Conservation (phyloP, 2,113 vertebrate species). For the Microtus pennsylvanicus region DNA sequence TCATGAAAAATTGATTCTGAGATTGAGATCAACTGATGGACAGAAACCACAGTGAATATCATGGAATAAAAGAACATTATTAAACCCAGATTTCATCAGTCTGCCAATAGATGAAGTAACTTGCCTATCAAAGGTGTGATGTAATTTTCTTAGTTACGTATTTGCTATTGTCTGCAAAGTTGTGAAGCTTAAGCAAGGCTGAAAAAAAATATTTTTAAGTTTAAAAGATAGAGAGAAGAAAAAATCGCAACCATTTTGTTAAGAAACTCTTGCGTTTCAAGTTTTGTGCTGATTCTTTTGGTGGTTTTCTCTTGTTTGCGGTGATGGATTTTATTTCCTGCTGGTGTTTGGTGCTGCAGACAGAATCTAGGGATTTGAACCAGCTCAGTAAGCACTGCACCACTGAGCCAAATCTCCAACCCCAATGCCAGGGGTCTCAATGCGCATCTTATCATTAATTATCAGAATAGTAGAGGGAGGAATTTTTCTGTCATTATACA, state of each 20-base stretch:
- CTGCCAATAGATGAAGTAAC: not conserved
- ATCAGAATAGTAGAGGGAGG: not conserved
- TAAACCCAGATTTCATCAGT: not conserved
- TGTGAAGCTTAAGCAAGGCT: not conserved
- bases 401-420: not conserved
- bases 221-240: not conserved
- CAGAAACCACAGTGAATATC: not conserved
- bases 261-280: not conserved
- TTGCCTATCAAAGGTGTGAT: not conserved
- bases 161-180: not conserved
- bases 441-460: not conserved
- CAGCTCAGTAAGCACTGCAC: not conserved
- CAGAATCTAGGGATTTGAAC: not conserved
- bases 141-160: not conserved
- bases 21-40: not conserved
- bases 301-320: not conserved
- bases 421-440: not conserved
- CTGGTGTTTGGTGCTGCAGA: not conserved
- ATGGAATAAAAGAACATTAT: not conserved
- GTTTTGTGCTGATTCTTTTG: not conserved
- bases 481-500: constrained; percentile 14
- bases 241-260: not conserved
- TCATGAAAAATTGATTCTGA: constrained; percentile 6
- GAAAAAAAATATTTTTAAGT: not conserved
- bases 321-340: no score